Evolutionary conservation across 2,113 vertebrate species (phyloP), one percentile per base, ranked within the genome.

Genomic region (Sitta europaea): DNA sequence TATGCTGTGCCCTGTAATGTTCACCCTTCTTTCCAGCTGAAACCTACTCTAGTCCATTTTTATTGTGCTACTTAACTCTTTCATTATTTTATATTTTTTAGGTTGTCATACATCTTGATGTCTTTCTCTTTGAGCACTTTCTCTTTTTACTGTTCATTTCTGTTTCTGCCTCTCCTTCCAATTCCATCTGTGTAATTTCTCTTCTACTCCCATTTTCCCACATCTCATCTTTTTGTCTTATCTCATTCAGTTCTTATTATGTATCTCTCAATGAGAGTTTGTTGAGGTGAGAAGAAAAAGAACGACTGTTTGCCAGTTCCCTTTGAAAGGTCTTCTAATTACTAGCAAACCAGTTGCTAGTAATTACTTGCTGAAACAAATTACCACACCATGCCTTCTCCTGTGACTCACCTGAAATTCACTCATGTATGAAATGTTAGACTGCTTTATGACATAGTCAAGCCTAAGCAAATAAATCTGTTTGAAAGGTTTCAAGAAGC

Each of bases 331-430:
- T 70, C 33, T 36, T 68, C 40, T 93, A 57, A 82, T 85, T 87
- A 48, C 50, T 79, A 53, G 31, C 16, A 87, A 81, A 59, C 24
- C 13, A 63, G 43, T 61, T 76, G 42, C n/a, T n/a, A n/a, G n/a
- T n/a, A n/a, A n/a, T n/a, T 63, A 67, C 76, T 85, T 78, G 24
- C 43, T 85, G 51, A 87, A 87, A 48, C 33, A 67, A 90, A 78
- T 85, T 87, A 31, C 28, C 5, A 43, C 55, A 63, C 16, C 2
- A 2, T 47, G 6, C 57, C 75, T 71, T 57, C 21, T 77, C 29
- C 70, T 53, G 14, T 65, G 70, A 65, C 17, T 81, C n/a, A 11
- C 19, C 84, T 84, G 16, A 31, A 73, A 57, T 70, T 87, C 10
- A n/a, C 20, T 82, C 66, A 21, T 3, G 3, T 66, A 35, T 51